A percentile compares a stretch with the other conserved stretches of the same genome.
Conservation (phyloP, 2,888 invertebrate species). For the Emmelina monodactyla region DNA sequence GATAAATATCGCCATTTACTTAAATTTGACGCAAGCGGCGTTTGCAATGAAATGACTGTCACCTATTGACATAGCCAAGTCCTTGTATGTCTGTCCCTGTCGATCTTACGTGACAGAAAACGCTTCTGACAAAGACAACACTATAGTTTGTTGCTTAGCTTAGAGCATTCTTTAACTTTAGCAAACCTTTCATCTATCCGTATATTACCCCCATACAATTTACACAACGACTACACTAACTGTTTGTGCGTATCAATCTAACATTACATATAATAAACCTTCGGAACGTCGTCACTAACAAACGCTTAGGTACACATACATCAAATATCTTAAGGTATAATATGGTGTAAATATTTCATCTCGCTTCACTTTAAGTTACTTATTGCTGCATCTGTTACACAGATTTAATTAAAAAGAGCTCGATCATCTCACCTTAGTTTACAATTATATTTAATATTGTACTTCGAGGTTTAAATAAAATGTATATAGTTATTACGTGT, state of each 20-base stretch:
- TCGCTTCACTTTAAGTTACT: conserved; percentile 28
- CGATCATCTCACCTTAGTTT: conserved; percentile 48
- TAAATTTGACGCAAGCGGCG: too few species aligned
- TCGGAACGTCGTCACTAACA: conserved; percentile 3
- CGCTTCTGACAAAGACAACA: too few species aligned
- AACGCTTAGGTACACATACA: conserved; percentile 13
- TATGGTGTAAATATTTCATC: conserved; percentile 25
- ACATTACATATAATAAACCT: conserved; percentile 30
- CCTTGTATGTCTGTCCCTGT: too few species aligned
- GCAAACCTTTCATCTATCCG: conserved; percentile 2
- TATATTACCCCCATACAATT: conserved; percentile 20
- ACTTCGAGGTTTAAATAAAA: conserved; percentile 28
- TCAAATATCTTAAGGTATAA: conserved; percentile 1
- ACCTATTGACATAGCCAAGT: too few species aligned
- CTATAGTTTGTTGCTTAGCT: background rate
- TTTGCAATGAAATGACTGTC: too few species aligned
- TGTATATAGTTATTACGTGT: conserved; percentile 2
- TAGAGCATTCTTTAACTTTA: background rate
- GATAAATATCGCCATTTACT: too few species aligned
- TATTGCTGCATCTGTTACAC: conserved; percentile 63
- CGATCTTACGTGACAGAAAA: too few species aligned
- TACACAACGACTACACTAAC: conserved; percentile 41
- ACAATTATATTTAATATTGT: conserved; percentile 24
- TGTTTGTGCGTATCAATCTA: conserved; percentile 62
- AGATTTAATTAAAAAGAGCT: conserved; percentile 55